Evolutionary conservation across 2,888 invertebrate species (phyloP).

Genomic region (Dolomedes plantarius): DNA sequence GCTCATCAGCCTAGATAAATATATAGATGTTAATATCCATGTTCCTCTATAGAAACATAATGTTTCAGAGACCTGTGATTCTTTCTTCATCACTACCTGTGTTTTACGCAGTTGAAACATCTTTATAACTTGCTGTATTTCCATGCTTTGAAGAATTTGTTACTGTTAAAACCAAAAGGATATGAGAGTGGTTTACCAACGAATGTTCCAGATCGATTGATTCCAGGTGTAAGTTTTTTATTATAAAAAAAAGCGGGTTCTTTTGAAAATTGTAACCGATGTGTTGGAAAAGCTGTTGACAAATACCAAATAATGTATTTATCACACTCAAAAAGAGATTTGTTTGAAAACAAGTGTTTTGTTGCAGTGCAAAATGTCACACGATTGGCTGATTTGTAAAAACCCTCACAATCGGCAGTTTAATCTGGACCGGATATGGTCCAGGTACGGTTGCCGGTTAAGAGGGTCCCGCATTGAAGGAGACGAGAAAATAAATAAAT

Average conservation of each 20-base stretch:
- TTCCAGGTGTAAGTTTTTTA: not conserved
- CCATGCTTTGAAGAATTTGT: constrained; percentile 10
- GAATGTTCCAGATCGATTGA: not conserved
- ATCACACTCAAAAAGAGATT: not conserved
- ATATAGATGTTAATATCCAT: constrained; percentile 4
- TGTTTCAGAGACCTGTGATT: constrained; percentile 14
- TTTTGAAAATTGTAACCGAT: not conserved
- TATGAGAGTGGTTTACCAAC: not conserved
- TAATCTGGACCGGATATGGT: constrained; percentile 18
- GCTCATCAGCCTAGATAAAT: constrained; percentile 18
- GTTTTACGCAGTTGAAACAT: not conserved
- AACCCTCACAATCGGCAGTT: constrained; percentile 25
- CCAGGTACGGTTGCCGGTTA: constrained; percentile 29
- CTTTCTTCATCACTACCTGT: not conserved
- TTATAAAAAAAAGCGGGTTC: not conserved
- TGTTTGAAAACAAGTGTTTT: not conserved
- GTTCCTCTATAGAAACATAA: constrained; percentile 19
- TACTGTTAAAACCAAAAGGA: not conserved
- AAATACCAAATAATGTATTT: not conserved
- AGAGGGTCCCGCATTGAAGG: not conserved
- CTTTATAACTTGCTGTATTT: constrained; percentile 12
- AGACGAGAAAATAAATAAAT: too few relatives aligned
- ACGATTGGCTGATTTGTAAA: not conserved
- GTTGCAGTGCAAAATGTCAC: not conserved
- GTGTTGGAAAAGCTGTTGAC: not conserved